Evolutionary conservation across 1,140 invertebrate species (phyloP), one percentile per base, ranked within the genome.

Genomic region (Aleiodes sp.): DNA sequence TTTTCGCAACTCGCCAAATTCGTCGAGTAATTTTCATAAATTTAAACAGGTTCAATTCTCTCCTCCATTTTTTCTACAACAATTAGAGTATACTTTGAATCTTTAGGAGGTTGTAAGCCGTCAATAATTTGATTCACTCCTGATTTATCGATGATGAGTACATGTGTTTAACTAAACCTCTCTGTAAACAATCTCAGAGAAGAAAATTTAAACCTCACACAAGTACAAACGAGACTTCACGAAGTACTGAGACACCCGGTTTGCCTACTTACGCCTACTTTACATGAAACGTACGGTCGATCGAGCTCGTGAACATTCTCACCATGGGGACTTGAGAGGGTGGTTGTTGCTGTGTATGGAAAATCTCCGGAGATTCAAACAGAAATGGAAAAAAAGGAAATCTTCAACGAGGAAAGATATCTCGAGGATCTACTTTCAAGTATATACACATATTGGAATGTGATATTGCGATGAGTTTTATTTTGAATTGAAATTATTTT

Each of bases 251-350:
- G 70, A 69, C 66, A 72, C 66, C 70, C 66, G 66, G 70, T 72
- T 72, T 72, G 70, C 66, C 70, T 72, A 72, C 66, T 69, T 72
- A 69, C 66, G 70, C 70, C 66, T 72, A 72, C 70, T 72, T 68
- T 72, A 65, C 39, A 70, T 60, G 31, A 61, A 70, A 69, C 26
- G 67, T 65, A 65, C 66, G 67, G 56, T 72, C 62, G 67, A 68
- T 65, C 71, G 67, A 39, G 62, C 62, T 70, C 67, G 68, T 73
- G 71, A 73, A 73, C 70, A 69, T 68, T 68, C 43, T 16, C 59
- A 21, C 16, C n/a, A n/a, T 28, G 28, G 37, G 28, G 65, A 29
- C 63, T 39, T 14, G 37, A 29, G 43, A n/a, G n/a, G 26, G 41
- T 33, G 41, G 46, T 43, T n/a, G n/a, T n/a, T n/a, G n/a, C n/a